phyloP scores from a whole-genome alignment of 2,888 invertebrate genomes.

The Eupelmus urozonus region DNA sequence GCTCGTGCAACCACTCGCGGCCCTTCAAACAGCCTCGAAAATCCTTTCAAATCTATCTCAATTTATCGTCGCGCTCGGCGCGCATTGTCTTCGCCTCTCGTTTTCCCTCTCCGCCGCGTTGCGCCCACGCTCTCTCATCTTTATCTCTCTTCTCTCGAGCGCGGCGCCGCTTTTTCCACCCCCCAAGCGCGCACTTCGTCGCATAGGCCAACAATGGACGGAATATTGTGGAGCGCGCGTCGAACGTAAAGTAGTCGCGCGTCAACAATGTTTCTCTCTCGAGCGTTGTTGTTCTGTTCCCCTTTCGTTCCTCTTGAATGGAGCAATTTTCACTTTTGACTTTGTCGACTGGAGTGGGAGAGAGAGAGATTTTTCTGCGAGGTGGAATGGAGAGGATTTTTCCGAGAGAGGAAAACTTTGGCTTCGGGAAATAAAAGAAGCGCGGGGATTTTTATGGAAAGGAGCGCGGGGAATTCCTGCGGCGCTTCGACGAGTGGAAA shows the following conservation, averaged over 20 bases:
- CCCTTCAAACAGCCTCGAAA: not conserved
- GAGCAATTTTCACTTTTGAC: constrained; percentile 52
- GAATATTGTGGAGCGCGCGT: constrained; percentile 43
- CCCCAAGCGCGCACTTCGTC: too few species aligned
- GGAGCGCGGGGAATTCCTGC: too few species aligned
- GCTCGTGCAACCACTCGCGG: too few species aligned
- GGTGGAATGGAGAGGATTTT: too few species aligned
- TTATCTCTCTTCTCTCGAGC: constrained; percentile 7
- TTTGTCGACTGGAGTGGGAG: too few species aligned
- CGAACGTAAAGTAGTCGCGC: constrained; percentile 43
- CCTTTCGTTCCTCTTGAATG: constrained; percentile 35
- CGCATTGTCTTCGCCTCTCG: not conserved
- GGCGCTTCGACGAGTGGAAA: too few species aligned
- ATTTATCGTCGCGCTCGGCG: not conserved
- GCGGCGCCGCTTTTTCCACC: not conserved
- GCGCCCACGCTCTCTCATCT: constrained; percentile 60
- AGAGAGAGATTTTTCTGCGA: too few species aligned
- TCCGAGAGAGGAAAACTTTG: too few species aligned
- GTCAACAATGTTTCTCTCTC: not conserved
- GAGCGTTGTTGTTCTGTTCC: not conserved
- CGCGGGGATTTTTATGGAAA: too few species aligned
- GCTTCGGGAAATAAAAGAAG: too few species aligned
- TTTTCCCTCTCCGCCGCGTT: not conserved
- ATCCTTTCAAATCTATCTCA: not conserved
- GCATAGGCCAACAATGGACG: constrained; percentile 67